Percentiles rank a stretch among this genome's conserved stretches.
These are phyloP conservation scores for Echinops telfairi DNA, from an alignment of 2,113 vertebrate species.

Conservation along the genomic window DNA sequence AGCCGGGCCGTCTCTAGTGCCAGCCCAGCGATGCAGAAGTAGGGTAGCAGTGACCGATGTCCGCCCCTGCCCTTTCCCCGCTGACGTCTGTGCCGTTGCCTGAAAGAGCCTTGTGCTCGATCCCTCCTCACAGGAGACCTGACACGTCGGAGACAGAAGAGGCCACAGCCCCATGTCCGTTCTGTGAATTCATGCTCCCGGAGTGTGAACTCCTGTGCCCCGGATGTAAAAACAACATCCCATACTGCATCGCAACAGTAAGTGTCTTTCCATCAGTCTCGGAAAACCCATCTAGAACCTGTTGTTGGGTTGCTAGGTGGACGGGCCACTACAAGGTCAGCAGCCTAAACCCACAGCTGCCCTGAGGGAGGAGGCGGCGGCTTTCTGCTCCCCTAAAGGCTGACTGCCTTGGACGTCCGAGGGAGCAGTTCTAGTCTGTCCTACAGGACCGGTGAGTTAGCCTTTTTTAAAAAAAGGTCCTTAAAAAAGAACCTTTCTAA, in stretches of 20 bases:
- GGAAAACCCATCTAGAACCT: too few species aligned
- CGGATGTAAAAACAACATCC: conserved; percentile 96
- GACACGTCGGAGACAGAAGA: conserved; percentile 94
- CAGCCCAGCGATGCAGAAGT: neutral
- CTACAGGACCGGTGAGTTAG: too few species aligned
- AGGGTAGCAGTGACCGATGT: neutral
- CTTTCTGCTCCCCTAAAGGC: too few species aligned
- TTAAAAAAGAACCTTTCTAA: too few species aligned
- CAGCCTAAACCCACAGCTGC: too few species aligned
- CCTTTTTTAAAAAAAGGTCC: too few species aligned
- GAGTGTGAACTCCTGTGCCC: conserved; percentile 95
- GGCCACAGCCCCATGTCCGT: conserved; percentile 93
- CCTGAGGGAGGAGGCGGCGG: too few species aligned
- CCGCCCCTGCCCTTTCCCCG: neutral
- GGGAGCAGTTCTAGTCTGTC: too few species aligned
- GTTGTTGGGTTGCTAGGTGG: neutral
- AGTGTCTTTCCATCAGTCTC: conserved; percentile 62
- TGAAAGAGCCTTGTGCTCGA: neutral
- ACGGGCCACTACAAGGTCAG: too few species aligned
- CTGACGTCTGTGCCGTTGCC: neutral
- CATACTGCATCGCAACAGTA: conserved; percentile 97
- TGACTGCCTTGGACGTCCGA: too few species aligned
- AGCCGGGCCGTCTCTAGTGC: neutral
- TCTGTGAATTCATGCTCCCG: conserved; percentile 93
- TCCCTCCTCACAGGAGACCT: conserved; percentile 88